A percentile compares a stretch with the other conserved stretches of the same genome.
phyloP scores from a whole-genome alignment of 2,888 invertebrate species.

The Ophion slaviceki region DNA sequence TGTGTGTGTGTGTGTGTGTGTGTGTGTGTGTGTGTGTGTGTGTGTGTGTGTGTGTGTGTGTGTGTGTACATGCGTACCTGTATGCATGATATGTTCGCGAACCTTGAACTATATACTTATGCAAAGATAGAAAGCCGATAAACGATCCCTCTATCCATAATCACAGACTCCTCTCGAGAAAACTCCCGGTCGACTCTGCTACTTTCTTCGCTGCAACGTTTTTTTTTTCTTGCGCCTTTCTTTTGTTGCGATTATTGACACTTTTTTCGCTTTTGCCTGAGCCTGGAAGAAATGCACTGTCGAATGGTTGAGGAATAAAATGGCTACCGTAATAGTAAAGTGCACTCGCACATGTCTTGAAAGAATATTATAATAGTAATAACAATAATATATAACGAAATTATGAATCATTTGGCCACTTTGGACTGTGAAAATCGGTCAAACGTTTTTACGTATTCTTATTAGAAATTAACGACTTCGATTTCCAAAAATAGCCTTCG shows the following conservation, averaged over 20 bases:
- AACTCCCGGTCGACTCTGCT: not conserved
- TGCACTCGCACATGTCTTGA: too few relatives aligned
- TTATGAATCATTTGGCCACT: too few relatives aligned
- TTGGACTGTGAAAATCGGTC: too few relatives aligned
- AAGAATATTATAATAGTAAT: too few relatives aligned
- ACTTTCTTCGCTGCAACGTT: not conserved
- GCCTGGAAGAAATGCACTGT: not conserved
- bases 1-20: too few relatives aligned
- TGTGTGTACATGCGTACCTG: not conserved
- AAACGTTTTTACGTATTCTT: too few relatives aligned
- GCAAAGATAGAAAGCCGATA: slow-evolving; percentile 49
- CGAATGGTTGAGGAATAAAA: not conserved
- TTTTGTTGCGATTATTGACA: not conserved
- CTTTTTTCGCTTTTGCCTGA: not conserved
- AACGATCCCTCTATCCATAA: slow-evolving; percentile 11
- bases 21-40: too few relatives aligned
- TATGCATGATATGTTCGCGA: not conserved
- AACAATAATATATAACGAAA: too few relatives aligned
- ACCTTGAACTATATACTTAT: slow-evolving; percentile 53
- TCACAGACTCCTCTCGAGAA: not conserved
- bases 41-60: slow-evolving; percentile 21
- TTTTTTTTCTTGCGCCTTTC: not conserved
- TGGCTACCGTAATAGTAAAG: not conserved
- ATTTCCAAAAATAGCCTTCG: too few relatives aligned
- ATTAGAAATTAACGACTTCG: too few relatives aligned